Base-by-base conservation (phyloP, 2,113 vertebrate genomes). In the Acinonyx jubatus region DNA sequence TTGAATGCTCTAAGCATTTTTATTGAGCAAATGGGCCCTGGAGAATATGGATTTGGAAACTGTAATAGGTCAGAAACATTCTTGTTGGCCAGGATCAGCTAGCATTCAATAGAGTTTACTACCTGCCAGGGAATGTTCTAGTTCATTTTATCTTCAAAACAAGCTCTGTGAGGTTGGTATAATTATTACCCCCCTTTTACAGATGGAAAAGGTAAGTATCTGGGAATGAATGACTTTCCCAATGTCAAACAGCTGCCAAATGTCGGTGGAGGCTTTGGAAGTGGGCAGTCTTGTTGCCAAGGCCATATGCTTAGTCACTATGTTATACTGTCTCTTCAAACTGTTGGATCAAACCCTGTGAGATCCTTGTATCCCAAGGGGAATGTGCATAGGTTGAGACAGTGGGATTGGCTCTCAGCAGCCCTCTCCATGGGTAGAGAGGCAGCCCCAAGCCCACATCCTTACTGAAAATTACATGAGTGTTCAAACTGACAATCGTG, bases 41-140 rank as follows among this genome's bases (percentile, higher is more conserved):
- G 65, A 93, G 69, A 90, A 80, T 85, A 63, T 65, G 78, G 45
- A 85, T 96, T 98, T 95, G 50, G 86, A 97, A 93, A 92, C 55
- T 50, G 27, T 91, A 65, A 91, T 50, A 78, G 50, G 50, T 41
- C 65, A 95, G 78, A 81, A 65, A 76, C 38, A 92, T 95, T 90
- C 45, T 82, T 71, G 5, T 87, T 85, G 31, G 84, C 52, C 8
- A 94, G 68, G 57, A 90, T 73, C 90, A 93, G 69, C 38, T 83
- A 81, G 93, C 68, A 80, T 25, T 79, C 63, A 33, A 4, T 31
- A 91, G 65, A 74, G 29, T 68, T 68, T 90, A 57, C 76, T 73
- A 86, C 66, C 31, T 94, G 84, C 41, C 85, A 90, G 80, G 50
- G 41, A 94, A 93, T 66, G 31, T 71, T 97, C 80, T 93, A 55